Evolutionary conservation across 2,797 vertebrate genomes (phyloP).

Genomic region (Crypturellus tataupa): DNA sequence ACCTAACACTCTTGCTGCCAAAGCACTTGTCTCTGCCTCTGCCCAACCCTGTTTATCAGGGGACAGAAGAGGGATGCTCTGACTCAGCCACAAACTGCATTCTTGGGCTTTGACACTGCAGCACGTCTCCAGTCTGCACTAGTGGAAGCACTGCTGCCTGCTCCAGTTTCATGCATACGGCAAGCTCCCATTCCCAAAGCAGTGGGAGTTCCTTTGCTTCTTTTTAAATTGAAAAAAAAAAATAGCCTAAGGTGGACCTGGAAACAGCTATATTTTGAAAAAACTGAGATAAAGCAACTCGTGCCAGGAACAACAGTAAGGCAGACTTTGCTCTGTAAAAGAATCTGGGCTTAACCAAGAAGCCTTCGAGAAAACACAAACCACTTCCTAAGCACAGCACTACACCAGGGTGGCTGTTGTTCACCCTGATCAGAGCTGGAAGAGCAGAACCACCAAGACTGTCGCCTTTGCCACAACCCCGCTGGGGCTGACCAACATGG

Average conservation of each 20-base stretch:
- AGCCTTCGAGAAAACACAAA: background rate
- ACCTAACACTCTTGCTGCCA: background rate
- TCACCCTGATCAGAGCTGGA: background rate
- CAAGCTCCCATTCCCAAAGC: background rate
- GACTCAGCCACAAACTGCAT: background rate
- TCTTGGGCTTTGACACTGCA: background rate
- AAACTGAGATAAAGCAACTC: background rate
- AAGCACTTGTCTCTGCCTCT: background rate
- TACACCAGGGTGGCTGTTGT: background rate
- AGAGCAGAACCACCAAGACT: background rate
- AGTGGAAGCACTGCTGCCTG: background rate
- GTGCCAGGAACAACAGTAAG: background rate
- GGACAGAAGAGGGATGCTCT: background rate
- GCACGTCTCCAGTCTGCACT: background rate
- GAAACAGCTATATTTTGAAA: background rate
- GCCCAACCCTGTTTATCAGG: background rate
- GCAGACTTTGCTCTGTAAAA: background rate
- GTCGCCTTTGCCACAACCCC: rapidly evolving
- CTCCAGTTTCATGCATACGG: background rate
- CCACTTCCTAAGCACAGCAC: background rate
- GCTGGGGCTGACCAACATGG: rapidly evolving
- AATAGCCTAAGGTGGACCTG: background rate
- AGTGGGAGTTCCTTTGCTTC: background rate
- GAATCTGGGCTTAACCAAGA: background rate
- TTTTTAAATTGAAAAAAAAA: background rate